Conservation (phyloP, 2,797 vertebrate genomes). For the Bovichtus diacanthus region DNA sequence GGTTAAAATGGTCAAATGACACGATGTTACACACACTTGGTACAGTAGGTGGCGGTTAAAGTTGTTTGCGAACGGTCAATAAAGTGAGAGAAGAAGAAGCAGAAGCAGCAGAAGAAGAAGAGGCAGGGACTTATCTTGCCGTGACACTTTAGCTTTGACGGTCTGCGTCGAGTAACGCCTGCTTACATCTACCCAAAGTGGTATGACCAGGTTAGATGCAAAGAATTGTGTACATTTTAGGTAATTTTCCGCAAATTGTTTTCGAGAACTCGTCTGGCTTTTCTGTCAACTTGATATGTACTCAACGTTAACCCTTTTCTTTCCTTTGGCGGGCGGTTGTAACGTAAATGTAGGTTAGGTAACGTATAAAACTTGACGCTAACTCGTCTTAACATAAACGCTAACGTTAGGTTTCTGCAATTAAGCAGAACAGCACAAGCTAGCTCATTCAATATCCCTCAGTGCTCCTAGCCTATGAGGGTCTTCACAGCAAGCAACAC, state of each 20-base stretch:
- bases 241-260: background rate
- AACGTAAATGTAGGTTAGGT: background rate
- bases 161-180: background rate
- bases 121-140: slow-evolving; percentile 18
- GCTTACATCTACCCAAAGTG: background rate
- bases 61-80: too few relatives aligned
- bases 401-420: background rate
- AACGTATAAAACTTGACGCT: slow-evolving; percentile 21
- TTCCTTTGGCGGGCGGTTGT: background rate
- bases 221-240: slow-evolving; percentile 2
- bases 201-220: slow-evolving; percentile 5
- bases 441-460: background rate
- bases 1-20: too few relatives aligned
- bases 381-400: slow-evolving; percentile 4
- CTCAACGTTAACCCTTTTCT: background rate
- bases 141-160: slow-evolving; percentile 7
- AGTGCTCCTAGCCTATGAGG: background rate
- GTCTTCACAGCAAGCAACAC: background rate
- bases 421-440: background rate
- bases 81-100: too few relatives aligned
- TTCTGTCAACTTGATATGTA: accelerated
- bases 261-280: accelerated
- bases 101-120: too few relatives aligned
- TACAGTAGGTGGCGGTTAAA: too few relatives aligned
- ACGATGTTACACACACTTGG: too few relatives aligned